phyloP scores from a whole-genome alignment of 2,888 invertebrate genomes.

The Iphiclides podalirius region DNA sequence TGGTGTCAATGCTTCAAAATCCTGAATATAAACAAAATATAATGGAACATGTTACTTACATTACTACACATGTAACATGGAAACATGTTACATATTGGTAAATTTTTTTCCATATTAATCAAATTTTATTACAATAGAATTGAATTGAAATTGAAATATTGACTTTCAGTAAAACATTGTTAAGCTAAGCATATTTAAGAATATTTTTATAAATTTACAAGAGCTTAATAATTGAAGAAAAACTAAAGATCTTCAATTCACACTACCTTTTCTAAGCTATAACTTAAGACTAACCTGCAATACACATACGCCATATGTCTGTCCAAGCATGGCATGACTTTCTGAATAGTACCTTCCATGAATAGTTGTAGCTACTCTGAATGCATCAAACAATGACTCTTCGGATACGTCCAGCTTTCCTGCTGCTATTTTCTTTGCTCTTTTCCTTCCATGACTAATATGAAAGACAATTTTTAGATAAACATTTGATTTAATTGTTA shows the following conservation, averaged over 20 bases:
- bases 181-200: too few relatives aligned
- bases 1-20: constrained; percentile 98
- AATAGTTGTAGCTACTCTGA: constrained; percentile 97
- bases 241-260: too few relatives aligned
- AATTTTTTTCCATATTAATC: too few relatives aligned
- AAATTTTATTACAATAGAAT: too few relatives aligned
- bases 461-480: not conserved
- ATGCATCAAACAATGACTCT: constrained; percentile 97
- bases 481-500: too few relatives aligned
- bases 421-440: constrained; percentile 94
- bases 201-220: too few relatives aligned
- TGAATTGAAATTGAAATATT: too few relatives aligned
- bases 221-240: too few relatives aligned
- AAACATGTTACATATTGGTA: too few relatives aligned
- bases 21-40: constrained; percentile 77
- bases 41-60: not conserved
- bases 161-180: too few relatives aligned
- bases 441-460: constrained; percentile 92
- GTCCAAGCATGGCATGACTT: constrained; percentile 98
- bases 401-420: constrained; percentile 95
- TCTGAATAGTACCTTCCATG: constrained; percentile 98
- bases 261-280: too few relatives aligned
- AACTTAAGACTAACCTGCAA: constrained; percentile 91
- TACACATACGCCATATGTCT: constrained; percentile 97
- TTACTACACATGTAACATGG: too few relatives aligned